phyloP scores from a whole-genome alignment of 2,797 vertebrate genomes.

The Gobionotothen gibberifrons region DNA sequence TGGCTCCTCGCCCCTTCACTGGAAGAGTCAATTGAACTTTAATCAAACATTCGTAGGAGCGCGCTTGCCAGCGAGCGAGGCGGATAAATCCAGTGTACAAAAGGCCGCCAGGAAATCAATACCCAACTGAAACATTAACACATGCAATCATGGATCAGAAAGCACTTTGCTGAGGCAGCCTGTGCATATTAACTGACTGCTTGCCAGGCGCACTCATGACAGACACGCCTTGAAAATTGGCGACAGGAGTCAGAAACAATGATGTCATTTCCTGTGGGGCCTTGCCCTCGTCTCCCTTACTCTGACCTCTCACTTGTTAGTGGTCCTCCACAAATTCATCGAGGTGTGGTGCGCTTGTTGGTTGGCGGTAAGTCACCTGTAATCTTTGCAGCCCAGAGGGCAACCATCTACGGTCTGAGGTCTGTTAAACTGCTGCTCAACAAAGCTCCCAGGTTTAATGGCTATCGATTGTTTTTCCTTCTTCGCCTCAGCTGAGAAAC shows the following conservation, averaged over 20 bases:
- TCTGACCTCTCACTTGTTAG: slow-evolving; percentile 56
- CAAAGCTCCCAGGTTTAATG: slow-evolving; percentile 78
- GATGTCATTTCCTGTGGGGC: slow-evolving; percentile 58
- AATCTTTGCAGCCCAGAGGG: slow-evolving; percentile 78
- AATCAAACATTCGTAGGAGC: slow-evolving; percentile 93
- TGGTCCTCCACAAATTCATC: slow-evolving; percentile 49
- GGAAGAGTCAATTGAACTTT: slow-evolving; percentile 93
- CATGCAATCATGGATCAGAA: slow-evolving; percentile 92
- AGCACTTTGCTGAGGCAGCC: slow-evolving; percentile 87
- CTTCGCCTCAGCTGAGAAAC: slow-evolving; percentile 70
- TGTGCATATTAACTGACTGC: slow-evolving; percentile 87
- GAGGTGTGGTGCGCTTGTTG: slow-evolving; percentile 54
- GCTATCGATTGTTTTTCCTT: slow-evolving; percentile 80
- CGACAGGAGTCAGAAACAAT: slow-evolving; percentile 66
- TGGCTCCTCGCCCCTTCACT: slow-evolving; percentile 85
- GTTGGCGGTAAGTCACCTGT: slow-evolving; percentile 78
- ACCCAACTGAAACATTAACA: slow-evolving; percentile 95
- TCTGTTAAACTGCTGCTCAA: slow-evolving; percentile 77
- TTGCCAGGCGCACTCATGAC: slow-evolving; percentile 81
- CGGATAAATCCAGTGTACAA: slow-evolving; percentile 90
- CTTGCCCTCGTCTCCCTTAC: slow-evolving; percentile 30
- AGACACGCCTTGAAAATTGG: slow-evolving; percentile 72
- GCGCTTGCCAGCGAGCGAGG: slow-evolving; percentile 80
- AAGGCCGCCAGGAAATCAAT: slow-evolving; percentile 93
- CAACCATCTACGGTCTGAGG: slow-evolving; percentile 65